Conservation (phyloP, 2,888 invertebrate species). For the Harpalus rubripes region DNA sequence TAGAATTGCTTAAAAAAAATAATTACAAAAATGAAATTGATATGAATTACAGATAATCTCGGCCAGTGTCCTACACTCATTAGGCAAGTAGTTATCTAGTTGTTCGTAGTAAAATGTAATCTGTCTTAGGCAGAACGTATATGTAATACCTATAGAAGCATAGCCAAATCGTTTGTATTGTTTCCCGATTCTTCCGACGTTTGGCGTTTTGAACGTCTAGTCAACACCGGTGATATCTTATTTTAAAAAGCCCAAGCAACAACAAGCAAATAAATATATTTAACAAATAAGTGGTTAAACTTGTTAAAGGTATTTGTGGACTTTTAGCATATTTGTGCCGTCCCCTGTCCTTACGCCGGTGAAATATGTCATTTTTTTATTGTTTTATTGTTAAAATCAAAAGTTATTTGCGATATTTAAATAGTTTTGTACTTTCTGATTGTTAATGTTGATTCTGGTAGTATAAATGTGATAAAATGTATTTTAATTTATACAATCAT, state of each 20-base stretch:
- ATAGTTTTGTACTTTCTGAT: slow-evolving; percentile 49
- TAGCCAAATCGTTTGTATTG: slow-evolving; percentile 62
- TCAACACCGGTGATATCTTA: slow-evolving; percentile 18
- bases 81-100: slow-evolving; percentile 55
- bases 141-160: slow-evolving; percentile 57
- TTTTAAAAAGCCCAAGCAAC: slow-evolving; percentile 19
- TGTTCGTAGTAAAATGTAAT: slow-evolving; percentile 56
- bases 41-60: not conserved
- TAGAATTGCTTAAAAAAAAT: no score
- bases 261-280: slow-evolving; percentile 30
- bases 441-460: slow-evolving; percentile 65
- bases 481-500: slow-evolving; percentile 64
- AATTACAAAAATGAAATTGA: no score
- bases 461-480: slow-evolving; percentile 64
- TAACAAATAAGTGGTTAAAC: not conserved
- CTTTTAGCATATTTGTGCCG: slow-evolving; percentile 55
- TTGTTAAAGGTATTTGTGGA: slow-evolving; percentile 17
- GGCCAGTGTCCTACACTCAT: slow-evolving; percentile 14
- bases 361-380: slow-evolving; percentile 31
- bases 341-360: slow-evolving; percentile 44
- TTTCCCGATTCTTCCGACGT: slow-evolving; percentile 62
- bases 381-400: slow-evolving; percentile 15
- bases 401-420: slow-evolving; percentile 22
- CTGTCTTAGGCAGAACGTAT: slow-evolving; percentile 45
- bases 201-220: slow-evolving; percentile 33